These are phyloP conservation scores for Hirtodrosophila cameraria DNA, from an alignment of 2,888 invertebrate genomes.

Conservation along the genomic window DNA sequence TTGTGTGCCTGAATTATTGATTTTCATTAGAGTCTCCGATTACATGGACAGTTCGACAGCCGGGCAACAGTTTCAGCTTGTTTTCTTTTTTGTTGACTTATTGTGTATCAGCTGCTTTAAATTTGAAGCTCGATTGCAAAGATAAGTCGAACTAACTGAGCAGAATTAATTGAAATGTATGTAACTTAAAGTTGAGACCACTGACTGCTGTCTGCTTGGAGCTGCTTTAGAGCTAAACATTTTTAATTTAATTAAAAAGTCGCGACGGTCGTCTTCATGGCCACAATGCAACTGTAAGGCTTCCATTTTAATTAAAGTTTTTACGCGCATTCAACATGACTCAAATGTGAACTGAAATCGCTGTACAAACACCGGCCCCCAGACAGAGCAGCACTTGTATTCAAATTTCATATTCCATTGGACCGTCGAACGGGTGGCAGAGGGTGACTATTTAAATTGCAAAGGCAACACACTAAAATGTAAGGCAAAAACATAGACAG, in stretches of 20 bases:
- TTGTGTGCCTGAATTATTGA: constrained; percentile 73
- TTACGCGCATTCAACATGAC: constrained; percentile 68
- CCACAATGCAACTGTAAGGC: constrained; percentile 75
- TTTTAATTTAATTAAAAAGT: constrained; percentile 75
- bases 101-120: constrained; percentile 47
- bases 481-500: constrained; percentile 6
- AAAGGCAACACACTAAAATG: constrained; percentile 49
- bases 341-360: constrained; percentile 53
- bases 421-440: constrained; percentile 10
- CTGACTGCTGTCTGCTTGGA: constrained; percentile 6
- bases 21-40: constrained; percentile 74
- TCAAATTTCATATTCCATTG: constrained; percentile 72
- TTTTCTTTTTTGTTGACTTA: constrained; percentile 28
- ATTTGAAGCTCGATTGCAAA: constrained; percentile 23
- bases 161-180: constrained; percentile 7
- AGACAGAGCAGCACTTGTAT: constrained; percentile 26
- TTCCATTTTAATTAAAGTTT: constrained; percentile 78
- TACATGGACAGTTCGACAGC: constrained; percentile 34
- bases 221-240: constrained; percentile 24
- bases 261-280: constrained; percentile 35
- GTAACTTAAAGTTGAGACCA: constrained; percentile 23
- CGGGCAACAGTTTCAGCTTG: constrained; percentile 50
- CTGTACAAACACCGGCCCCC: constrained; percentile 52
- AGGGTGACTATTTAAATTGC: constrained; percentile 61
- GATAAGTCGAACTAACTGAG: constrained; percentile 36